Evolutionary conservation across 2,888 invertebrate genomes (phyloP).

Genomic region (Bhutanitis thaidina): DNA sequence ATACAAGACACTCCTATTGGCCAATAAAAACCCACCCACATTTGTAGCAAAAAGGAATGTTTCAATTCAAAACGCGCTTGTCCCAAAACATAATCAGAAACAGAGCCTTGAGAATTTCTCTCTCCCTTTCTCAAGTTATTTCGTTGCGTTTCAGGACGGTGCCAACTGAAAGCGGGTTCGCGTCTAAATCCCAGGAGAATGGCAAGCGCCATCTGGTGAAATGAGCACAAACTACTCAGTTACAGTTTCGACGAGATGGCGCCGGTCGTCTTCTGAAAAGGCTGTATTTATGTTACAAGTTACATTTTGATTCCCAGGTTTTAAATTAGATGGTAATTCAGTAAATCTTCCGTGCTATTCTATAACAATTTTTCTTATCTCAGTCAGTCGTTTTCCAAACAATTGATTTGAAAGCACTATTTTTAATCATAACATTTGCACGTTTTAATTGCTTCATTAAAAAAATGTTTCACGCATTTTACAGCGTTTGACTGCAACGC

Average conservation of each 20-base stretch:
- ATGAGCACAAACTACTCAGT: conserved; percentile 37
- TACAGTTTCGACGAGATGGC: conserved; percentile 57
- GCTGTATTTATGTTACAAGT: background rate
- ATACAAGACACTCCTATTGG: conserved; percentile 63
- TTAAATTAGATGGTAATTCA: too few species aligned
- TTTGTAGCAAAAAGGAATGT: conserved; percentile 60
- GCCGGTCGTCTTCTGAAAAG: conserved; percentile 38
- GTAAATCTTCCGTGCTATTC: too few species aligned
- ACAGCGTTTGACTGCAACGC: too few species aligned
- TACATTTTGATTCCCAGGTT: background rate
- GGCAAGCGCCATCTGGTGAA: conserved; percentile 50
- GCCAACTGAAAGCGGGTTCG: conserved; percentile 60
- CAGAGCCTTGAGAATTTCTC: conserved; percentile 73
- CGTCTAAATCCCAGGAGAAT: conserved; percentile 48
- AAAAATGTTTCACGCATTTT: too few species aligned
- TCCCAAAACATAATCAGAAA: conserved; percentile 47
- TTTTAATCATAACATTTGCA: too few species aligned
- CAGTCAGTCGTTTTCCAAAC: too few species aligned
- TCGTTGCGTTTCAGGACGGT: conserved; percentile 68
- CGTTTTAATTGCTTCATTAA: too few species aligned
- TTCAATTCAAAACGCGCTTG: conserved; percentile 36
- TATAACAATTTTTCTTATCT: too few species aligned
- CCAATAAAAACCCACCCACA: conserved; percentile 57
- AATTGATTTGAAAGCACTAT: too few species aligned
- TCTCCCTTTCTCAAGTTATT: conserved; percentile 67